A percentile compares a stretch with the other conserved stretches of the same genome.
These are phyloP conservation scores for Thereva unica DNA, from an alignment of 2,888 invertebrate genomes.

Conservation along the genomic window DNA sequence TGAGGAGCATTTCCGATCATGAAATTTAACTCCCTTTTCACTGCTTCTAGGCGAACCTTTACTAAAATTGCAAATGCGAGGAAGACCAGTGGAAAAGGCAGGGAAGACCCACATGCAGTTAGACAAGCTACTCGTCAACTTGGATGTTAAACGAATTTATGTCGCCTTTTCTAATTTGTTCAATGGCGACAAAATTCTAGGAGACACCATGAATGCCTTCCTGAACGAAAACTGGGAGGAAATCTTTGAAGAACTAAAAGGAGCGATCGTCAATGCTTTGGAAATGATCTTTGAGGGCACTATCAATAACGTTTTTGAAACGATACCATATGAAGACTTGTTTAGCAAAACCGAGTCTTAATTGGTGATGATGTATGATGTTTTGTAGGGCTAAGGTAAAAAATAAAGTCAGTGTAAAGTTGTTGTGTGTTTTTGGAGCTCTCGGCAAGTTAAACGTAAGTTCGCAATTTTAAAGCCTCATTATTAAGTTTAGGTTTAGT, in stretches of 20 bases:
- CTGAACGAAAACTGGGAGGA: constrained; percentile 59
- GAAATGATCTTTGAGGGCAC: constrained; percentile 47
- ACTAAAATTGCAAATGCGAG: background rate
- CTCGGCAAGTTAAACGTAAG: no score
- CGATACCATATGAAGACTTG: constrained; percentile 48
- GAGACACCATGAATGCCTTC: constrained; percentile 57
- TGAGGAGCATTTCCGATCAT: background rate
- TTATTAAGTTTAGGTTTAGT: no score
- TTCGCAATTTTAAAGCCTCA: no score
- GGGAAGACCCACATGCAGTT: background rate
- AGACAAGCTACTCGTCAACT: background rate
- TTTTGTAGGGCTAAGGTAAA: no score
- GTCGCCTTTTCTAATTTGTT: constrained; percentile 54
- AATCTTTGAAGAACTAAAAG: constrained; percentile 47
- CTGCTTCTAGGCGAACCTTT: background rate
- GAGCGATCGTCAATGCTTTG: constrained; percentile 20
- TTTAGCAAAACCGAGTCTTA: constrained; percentile 20
- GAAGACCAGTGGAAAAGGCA: no score
- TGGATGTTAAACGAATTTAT: constrained; percentile 42
- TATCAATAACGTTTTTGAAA: constrained; percentile 48
- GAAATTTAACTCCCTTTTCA: constrained; percentile 3
- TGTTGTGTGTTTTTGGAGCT: no score
- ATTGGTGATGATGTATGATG: no score
- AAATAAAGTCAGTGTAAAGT: no score
- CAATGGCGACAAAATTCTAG: constrained; percentile 57